These are phyloP conservation scores for Bellardia bayeri DNA, from an alignment of 2,888 invertebrate genomes.

Conservation along the genomic window DNA sequence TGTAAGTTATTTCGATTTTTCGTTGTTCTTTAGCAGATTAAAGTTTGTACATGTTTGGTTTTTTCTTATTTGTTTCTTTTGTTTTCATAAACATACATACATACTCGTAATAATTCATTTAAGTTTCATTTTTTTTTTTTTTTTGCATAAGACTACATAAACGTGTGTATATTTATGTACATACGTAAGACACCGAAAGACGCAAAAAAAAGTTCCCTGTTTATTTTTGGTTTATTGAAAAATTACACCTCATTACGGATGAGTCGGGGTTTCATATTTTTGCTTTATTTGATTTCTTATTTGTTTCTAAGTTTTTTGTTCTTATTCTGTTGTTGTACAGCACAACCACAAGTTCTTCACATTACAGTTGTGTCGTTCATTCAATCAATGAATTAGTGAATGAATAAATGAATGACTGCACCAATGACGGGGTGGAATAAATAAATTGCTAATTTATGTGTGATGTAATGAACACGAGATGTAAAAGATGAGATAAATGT, in stretches of 20 bases:
- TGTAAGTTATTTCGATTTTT: conserved; percentile 22
- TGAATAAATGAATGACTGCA: neutral
- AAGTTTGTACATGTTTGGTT: conserved; percentile 13
- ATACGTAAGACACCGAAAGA: neutral
- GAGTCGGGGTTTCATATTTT: conserved; percentile 13
- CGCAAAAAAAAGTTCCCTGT: conserved; percentile 25
- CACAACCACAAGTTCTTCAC: neutral
- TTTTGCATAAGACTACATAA: conserved; percentile 50
- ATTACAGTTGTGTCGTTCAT: conserved; percentile 27
- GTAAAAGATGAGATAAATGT: neutral
- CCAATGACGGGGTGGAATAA: conserved; percentile 6
- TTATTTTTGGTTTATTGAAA: conserved; percentile 57
- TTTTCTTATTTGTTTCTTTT: neutral
- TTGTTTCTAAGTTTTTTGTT: neutral
- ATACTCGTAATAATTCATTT: conserved; percentile 39
- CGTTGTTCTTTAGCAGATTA: conserved; percentile 46
- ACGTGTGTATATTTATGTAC: neutral
- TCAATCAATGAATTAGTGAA: conserved; percentile 46
- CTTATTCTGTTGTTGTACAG: neutral
- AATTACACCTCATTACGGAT: conserved; percentile 64
- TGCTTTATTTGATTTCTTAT: neutral
- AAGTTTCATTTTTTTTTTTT: conserved; percentile 19
- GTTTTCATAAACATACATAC: neutral
- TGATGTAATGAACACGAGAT: conserved; percentile 21
- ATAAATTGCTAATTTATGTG: conserved; percentile 36